Evolutionary conservation across 2,888 invertebrate species (phyloP).

Genomic region (Pollenia amentaria): DNA sequence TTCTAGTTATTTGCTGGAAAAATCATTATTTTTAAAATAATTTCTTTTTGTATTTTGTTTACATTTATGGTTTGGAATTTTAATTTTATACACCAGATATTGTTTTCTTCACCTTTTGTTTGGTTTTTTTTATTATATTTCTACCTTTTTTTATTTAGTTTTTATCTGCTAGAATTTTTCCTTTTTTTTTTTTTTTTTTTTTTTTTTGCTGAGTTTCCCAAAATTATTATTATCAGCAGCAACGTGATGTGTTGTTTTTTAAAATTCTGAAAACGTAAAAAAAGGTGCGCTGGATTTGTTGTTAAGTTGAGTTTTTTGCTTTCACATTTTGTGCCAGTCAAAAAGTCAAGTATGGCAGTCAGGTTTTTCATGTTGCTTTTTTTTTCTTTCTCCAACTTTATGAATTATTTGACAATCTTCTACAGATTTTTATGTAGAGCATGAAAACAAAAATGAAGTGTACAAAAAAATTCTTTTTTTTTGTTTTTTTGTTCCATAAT

Average conservation of each 20-base stretch:
- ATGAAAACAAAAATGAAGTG: slow-evolving; percentile 10
- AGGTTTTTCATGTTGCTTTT: slow-evolving; percentile 33
- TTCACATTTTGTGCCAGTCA: slow-evolving; percentile 7
- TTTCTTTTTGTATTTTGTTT: slow-evolving; percentile 19
- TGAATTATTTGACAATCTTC: slow-evolving; percentile 61
- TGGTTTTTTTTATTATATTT: slow-evolving; percentile 20
- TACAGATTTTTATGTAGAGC: slow-evolving; percentile 52
- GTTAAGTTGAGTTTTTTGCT: slow-evolving; percentile 26
- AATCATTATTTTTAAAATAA: neutral
- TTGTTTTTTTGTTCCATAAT: too few relatives aligned
- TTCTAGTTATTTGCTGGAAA: slow-evolving; percentile 3
- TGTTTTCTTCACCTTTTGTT: slow-evolving; percentile 12
- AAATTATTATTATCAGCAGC: slow-evolving; percentile 40
- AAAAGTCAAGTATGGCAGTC: slow-evolving; percentile 47
- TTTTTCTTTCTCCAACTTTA: slow-evolving; percentile 23
- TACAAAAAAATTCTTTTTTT: neutral
- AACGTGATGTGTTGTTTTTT: slow-evolving; percentile 45
- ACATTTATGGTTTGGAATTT: slow-evolving; percentile 56
- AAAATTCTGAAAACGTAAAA: slow-evolving; percentile 45
- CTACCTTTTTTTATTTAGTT: slow-evolving; percentile 36
- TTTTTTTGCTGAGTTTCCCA: neutral
- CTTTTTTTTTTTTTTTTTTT: slow-evolving; percentile 3
- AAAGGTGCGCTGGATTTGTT: slow-evolving; percentile 36
- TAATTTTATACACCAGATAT: slow-evolving; percentile 57
- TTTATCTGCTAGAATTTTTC: neutral